These are phyloP conservation scores for Anoplolepis gracilipes DNA, from an alignment of 1,140 invertebrate genomes.

Conservation along the genomic window DNA sequence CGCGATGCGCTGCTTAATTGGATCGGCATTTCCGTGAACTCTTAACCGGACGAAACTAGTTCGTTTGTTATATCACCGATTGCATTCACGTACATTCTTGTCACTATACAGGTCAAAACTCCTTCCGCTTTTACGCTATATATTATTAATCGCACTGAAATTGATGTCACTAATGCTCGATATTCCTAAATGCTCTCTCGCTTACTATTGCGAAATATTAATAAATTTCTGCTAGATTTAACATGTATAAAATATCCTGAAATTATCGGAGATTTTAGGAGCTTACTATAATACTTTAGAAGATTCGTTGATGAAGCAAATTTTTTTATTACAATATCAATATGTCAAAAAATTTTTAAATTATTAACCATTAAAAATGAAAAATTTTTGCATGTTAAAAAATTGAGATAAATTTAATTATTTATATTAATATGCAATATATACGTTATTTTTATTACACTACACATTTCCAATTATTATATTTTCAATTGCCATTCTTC, in stretches of 20 bases:
- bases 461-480: background rate
- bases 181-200: constrained; percentile 13
- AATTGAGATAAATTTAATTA: background rate
- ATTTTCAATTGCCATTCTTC: background rate
- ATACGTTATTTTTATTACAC: no score
- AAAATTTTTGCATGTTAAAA: background rate
- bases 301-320: background rate
- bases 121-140: constrained; percentile 25
- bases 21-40: constrained; percentile 51
- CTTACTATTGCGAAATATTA: constrained; percentile 18
- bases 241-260: background rate
- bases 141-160: constrained; percentile 25
- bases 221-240: background rate
- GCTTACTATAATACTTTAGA: background rate
- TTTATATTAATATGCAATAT: background rate
- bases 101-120: constrained; percentile 5
- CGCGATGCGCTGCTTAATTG: constrained; percentile 67
- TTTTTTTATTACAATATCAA: background rate
- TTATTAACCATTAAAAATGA: background rate
- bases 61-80: constrained; percentile 30
- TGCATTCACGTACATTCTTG: background rate
- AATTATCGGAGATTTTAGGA: background rate
- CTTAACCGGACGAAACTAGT: constrained; percentile 38
- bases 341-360: background rate
- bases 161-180: background rate